Conservation (phyloP, 2,888 invertebrate species). For the Hylaea fasciaria region DNA sequence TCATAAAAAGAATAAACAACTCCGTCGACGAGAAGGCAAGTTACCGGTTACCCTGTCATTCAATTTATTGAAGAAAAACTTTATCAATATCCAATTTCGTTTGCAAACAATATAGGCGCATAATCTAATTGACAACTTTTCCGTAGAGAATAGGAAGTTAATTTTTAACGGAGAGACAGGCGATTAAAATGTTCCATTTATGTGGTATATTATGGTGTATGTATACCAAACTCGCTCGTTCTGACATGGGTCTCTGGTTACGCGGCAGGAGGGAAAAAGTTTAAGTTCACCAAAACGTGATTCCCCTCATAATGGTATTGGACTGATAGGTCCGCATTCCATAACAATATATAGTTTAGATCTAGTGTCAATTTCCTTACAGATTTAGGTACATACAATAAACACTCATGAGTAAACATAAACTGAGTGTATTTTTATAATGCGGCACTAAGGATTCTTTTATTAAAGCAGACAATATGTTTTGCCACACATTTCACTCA, state of each 20-base stretch:
- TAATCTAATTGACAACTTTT: conserved; percentile 29
- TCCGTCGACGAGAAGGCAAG: background rate
- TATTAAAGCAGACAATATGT: conserved; percentile 2
- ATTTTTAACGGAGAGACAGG: conserved; percentile 32
- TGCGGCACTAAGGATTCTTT: background rate
- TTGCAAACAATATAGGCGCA: conserved; percentile 12
- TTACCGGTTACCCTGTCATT: background rate
- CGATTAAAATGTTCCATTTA: conserved; percentile 30
- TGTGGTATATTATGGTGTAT: conserved; percentile 24
- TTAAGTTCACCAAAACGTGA: conserved; percentile 24
- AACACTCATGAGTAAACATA: too few species aligned
- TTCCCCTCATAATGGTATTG: conserved; percentile 13
- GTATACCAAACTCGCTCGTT: conserved; percentile 14
- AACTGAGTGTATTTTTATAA: too few species aligned
- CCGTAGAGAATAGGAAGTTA: conserved; percentile 30
- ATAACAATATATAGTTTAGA: too few species aligned
- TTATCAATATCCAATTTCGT: conserved; percentile 26
- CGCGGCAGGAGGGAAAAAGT: conserved; percentile 14
- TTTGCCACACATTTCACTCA: background rate
- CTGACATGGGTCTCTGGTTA: conserved; percentile 37
- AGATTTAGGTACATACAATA: too few species aligned
- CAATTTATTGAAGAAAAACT: conserved; percentile 13
- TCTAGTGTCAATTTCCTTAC: too few species aligned
- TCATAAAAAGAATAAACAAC: background rate
- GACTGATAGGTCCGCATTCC: background rate